Base-by-base conservation (phyloP, 1,140 invertebrate genomes). In the Hyles euphorbiae region DNA sequence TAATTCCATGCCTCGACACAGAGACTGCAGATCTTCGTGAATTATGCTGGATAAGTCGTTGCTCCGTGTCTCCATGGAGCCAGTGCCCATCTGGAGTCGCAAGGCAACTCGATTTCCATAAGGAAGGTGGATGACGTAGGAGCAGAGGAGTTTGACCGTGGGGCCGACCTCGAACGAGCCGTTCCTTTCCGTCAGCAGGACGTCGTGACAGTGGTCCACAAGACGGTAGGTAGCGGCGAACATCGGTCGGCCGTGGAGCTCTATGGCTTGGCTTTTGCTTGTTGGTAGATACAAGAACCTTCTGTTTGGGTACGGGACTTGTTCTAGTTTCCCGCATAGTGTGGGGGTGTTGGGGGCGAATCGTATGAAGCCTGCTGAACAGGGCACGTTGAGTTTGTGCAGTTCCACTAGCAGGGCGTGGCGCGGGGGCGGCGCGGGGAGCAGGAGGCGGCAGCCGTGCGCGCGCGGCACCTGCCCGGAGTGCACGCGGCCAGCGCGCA, bases 131-230 rank as follows among this genome's bases (percentile, higher is more conserved):
- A 94, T 91, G 62, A 88, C 86, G 76, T 92, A 93, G 11, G 91
- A 91, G 71, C 93, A 94, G 50, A 89, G 80, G 5, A 93, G 71
- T 44, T 90, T 89, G 3, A 77, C 72, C 0, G 87, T 85, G 5
- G 91, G 90, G 56, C 89, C 84, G 56, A 93, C 77, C 68, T 91
- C 90, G 77, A 92, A 91, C 60, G 91, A 91, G 66, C 91, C 91
- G 80, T 92, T 92, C 58, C 85, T 87, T n/a, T 78, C 80, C 48
- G 90, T 88, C 56, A 93, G 88, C 3, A 92, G 91, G 46, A 93
- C 87, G 75, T 93, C 91, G 70, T 93, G 93, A 63, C 93, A 94
- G 70, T 91, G 91, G 77, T 93, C 92, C 34, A 93, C 92, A 56
- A 91, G 76, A 64, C 89, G 90, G 81, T 92, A 93, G 36, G 76